These are phyloP conservation scores for Corynorhinus townsendii DNA, from an alignment of 2,113 vertebrate species.

Conservation along the genomic window DNA sequence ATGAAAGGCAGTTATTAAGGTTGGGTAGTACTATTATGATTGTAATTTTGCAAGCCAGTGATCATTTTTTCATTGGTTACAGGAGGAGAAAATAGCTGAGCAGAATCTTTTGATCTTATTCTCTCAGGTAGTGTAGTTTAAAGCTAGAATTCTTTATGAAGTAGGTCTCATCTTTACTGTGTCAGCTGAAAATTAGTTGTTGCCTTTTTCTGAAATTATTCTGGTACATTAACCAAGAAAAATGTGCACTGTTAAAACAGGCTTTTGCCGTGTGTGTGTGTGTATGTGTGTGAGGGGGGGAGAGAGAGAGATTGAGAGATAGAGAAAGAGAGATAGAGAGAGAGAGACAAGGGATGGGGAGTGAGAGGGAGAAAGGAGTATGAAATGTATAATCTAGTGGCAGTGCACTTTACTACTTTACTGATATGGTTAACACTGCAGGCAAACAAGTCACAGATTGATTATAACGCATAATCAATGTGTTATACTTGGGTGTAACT, in stretches of 20 bases:
- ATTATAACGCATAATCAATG: conserved; percentile 14
- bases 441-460: background rate
- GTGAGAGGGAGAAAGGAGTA: background rate
- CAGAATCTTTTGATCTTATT: background rate
- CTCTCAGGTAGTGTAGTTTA: background rate
- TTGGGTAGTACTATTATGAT: background rate
- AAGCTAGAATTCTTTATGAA: background rate
- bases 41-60: background rate
- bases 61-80: conserved; percentile 32
- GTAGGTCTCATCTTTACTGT: conserved; percentile 2
- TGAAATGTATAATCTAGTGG: background rate
- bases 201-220: conserved; percentile 15
- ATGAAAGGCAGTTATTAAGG: conserved; percentile 30
- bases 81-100: background rate
- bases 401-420: background rate
- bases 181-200: conserved; percentile 23
- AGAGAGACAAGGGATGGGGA: background rate
- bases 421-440: background rate
- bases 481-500: conserved; percentile 26
- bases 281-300: background rate
- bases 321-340: too few species aligned
- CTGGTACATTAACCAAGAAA: background rate
- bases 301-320: too few species aligned
- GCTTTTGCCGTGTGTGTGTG: background rate
- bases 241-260: background rate